Base-by-base conservation (phyloP, 1,140 invertebrate genomes). In the Drosophila nigromelanica region DNA sequence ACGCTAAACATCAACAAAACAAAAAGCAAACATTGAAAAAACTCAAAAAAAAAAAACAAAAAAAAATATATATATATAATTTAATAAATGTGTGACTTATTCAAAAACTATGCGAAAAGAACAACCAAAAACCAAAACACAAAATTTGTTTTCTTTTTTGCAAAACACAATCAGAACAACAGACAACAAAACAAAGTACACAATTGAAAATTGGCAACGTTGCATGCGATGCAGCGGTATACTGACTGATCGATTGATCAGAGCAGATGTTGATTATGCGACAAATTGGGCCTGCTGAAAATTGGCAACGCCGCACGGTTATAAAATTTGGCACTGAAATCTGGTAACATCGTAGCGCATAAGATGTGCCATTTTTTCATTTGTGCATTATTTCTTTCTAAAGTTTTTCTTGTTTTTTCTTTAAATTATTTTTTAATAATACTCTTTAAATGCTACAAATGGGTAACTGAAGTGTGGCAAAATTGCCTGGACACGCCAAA, bases 21-120 rank as follows among this genome's bases (percentile, higher is more conserved):
- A 78, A 59, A 73, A 47, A 61, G 42, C 69, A 55, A 75, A 33
- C 59, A 42, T 37, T 48, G 60, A 63, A 39, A 55, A 77, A 77
- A 45, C 67, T 54, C 47, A 66, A 55, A 24, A 67, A 62, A 74
- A 35, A 45, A 66, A 56, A 58, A 51, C n/a, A 62, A 61, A 47
- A 78, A 64, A 37, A 60, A 39, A 54, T 14, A 62, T 30, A 78
- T 82, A 78, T 78, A 81, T 82, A 83, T 78, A 72, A 82, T 82
- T 82, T 74, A 85, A 85, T 85, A 85, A 80, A 85, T 85, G 81
- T 86, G 81, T 85, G 81, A 85, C 77, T 76, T 85, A 85, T 79
- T 85, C 58, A 78, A 87, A 81, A 86, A 78, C 73, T 68, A 78
- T 82, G 69, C 78, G 68, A 86, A 82, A 56, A 63, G 68, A 69